Conservation (phyloP, 2,888 invertebrate genomes). For the Hartigia nigra region DNA sequence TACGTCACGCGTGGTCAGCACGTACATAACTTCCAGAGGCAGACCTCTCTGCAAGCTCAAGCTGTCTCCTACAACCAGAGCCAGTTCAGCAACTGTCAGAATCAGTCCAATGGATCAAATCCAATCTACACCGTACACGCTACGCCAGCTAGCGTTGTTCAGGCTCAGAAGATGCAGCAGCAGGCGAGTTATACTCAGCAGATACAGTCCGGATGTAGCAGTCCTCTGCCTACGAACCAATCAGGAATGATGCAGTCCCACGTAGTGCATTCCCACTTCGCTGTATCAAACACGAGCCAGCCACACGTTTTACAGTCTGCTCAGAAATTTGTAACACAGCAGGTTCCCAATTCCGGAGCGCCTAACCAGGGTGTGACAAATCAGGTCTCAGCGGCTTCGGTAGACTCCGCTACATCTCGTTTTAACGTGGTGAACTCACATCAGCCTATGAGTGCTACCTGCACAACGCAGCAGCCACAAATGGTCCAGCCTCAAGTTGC, state of each 20-base stretch:
- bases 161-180: constrained; percentile 51
- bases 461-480: constrained; percentile 25
- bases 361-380: not conserved
- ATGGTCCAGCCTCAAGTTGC: constrained; percentile 20
- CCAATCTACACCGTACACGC: constrained; percentile 58
- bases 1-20: constrained; percentile 44
- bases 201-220: constrained; percentile 29
- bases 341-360: not conserved
- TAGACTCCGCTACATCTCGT: not conserved
- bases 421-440: not conserved
- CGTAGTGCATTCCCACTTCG: constrained; percentile 42
- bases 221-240: constrained; percentile 15
- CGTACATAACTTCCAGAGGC: constrained; percentile 40
- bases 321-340: not conserved
- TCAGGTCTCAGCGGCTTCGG: not conserved
- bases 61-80: constrained; percentile 34
- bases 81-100: constrained; percentile 40
- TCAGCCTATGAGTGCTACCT: not conserved
- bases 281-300: not conserved
- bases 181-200: constrained; percentile 41
- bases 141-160: constrained; percentile 50
- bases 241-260: constrained; percentile 40
- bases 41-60: constrained; percentile 40
- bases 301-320: not conserved
- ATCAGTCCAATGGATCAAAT: constrained; percentile 32